Evolutionary conservation across 1,140 invertebrate genomes (phyloP).

Genomic region (Leptopilina clavipes): DNA sequence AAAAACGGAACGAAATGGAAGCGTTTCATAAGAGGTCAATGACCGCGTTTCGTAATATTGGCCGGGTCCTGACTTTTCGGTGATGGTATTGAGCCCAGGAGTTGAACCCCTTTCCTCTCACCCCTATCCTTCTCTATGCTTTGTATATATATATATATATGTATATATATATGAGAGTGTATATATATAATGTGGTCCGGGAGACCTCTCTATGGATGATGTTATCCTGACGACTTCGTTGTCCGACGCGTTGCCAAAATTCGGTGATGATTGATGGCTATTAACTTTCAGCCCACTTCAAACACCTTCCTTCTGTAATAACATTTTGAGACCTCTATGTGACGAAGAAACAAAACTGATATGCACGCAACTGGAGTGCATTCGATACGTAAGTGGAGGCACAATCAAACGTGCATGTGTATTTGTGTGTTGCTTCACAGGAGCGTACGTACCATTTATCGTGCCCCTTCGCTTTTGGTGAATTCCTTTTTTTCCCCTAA

Average conservation of each 20-base stretch:
- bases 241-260: slow-evolving; percentile 74
- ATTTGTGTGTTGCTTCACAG: not conserved
- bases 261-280: slow-evolving; percentile 74
- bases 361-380: not conserved
- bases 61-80: slow-evolving; percentile 63
- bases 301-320: not conserved
- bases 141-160: slow-evolving; percentile 17
- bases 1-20: not conserved
- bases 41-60: not conserved
- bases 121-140: slow-evolving; percentile 42
- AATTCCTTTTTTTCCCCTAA: too few species aligned
- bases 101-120: slow-evolving; percentile 45
- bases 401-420: not conserved
- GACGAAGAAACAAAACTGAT: slow-evolving; percentile 7
- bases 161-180: slow-evolving; percentile 14
- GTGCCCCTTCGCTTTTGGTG: too few species aligned
- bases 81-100: slow-evolving; percentile 62
- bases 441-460: not conserved
- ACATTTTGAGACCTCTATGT: not conserved
- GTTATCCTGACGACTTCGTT: slow-evolving; percentile 72
- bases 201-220: slow-evolving; percentile 73
- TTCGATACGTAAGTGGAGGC: not conserved
- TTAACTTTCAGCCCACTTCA: slow-evolving; percentile 60
- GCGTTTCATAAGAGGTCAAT: not conserved
- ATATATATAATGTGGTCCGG: slow-evolving; percentile 58